phyloP scores from a whole-genome alignment of 2,888 invertebrate species.

The Microplitis deprimator region DNA sequence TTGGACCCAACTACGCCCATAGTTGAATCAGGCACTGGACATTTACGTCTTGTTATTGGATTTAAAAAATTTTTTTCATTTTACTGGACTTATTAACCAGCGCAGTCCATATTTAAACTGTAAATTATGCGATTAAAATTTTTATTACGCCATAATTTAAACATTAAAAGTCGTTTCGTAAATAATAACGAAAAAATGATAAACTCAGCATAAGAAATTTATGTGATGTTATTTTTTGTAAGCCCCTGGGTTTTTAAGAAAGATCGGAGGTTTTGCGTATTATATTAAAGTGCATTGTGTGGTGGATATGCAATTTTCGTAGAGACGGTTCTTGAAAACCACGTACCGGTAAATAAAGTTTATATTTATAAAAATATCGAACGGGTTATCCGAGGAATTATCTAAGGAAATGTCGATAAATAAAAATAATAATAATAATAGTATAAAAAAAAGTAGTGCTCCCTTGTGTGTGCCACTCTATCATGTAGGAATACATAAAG shows the following conservation, averaged over 20 bases:
- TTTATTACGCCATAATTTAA: neutral
- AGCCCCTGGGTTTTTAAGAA: neutral
- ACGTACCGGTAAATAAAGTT: conserved; percentile 41
- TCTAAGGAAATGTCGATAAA: conserved; percentile 52
- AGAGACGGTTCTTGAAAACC: conserved; percentile 21
- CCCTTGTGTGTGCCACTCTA: conserved; percentile 40
- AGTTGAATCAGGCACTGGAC: too few relatives aligned
- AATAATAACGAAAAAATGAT: neutral
- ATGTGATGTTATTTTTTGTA: neutral
- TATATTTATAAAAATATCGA: conserved; percentile 39
- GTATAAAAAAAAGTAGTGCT: conserved; percentile 41
- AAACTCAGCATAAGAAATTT: neutral
- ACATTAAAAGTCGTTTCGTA: neutral
- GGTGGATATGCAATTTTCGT: conserved; percentile 19
- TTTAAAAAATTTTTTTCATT: too few relatives aligned
- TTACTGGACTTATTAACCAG: too few relatives aligned
- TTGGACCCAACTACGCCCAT: too few relatives aligned
- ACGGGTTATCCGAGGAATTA: conserved; percentile 48
- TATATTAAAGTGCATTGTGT: neutral
- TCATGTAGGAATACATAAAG: conserved; percentile 25
- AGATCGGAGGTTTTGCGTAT: neutral
- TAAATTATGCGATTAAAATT: too few relatives aligned
- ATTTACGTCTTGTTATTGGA: too few relatives aligned
- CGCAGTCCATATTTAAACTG: too few relatives aligned
- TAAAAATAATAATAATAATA: conserved; percentile 27